Conservation (phyloP, 2,888 invertebrate genomes). For the Morpho deidamia region DNA sequence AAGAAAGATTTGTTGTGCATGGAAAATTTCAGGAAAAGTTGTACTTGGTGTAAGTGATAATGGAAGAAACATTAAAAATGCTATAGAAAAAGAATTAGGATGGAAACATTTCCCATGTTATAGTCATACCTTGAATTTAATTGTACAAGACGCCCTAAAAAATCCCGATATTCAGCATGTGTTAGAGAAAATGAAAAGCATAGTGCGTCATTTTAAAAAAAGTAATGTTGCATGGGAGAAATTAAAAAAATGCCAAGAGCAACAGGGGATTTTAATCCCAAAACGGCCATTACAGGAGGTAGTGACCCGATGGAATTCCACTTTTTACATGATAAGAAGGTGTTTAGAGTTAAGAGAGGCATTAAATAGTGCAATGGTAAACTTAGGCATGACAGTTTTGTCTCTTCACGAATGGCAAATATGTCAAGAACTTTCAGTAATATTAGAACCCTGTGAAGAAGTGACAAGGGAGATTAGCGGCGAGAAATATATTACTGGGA, state of each 20-base stretch:
- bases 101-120: background rate
- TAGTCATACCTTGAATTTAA: background rate
- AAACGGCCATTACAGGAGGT: conserved; percentile 7
- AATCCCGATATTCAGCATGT: background rate
- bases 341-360: conserved; percentile 6
- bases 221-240: conserved; percentile 8
- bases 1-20: background rate
- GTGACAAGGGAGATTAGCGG: conserved; percentile 5
- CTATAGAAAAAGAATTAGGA: background rate
- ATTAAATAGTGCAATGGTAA: conserved; percentile 10
- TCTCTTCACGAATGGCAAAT: background rate
- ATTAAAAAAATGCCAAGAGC: background rate
- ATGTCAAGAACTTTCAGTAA: conserved; percentile 4
- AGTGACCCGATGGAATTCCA: conserved; percentile 5
- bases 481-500: conserved; percentile 4
- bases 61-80: background rate
- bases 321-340: conserved; percentile 4
- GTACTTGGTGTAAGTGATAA: background rate
- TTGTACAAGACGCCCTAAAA: conserved; percentile 1
- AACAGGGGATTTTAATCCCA: background rate
- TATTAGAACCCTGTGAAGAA: conserved; percentile 11
- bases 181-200: conserved; percentile 5
- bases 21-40: background rate
- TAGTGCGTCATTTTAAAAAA: conserved; percentile 8
- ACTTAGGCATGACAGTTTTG: background rate